Base-by-base conservation (phyloP, 2,113 vertebrate species). In the Chaetorhynchus papuensis region DNA sequence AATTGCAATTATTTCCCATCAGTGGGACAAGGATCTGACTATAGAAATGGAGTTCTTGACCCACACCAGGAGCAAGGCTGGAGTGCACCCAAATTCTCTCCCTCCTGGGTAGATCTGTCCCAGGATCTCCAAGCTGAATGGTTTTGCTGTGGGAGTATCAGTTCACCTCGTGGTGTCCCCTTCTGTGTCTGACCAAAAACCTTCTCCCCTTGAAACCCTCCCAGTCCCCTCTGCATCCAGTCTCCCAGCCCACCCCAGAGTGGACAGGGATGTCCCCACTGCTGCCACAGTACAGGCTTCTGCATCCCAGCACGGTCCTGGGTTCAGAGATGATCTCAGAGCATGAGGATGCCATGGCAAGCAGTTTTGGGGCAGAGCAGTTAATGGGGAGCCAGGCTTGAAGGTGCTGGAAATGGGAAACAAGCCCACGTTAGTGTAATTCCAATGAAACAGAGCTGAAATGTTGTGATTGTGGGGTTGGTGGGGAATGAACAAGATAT, bases 351-450 rank as follows among this genome's bases (percentile, higher is more conserved):
- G 33, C 57, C 42, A 0, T 31, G 5, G 6, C 6, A 27, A 9
- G 16, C 35, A 33, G 30, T 49, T 79, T 31, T 27, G 39, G 57
- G 35, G 24, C 68, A 77, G 42, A 59, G 49, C 49, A 42, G 20
- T 53, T 84, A 6, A 9, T 14, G 15, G 39, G 33, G 56, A 71
- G 22, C 69, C 52, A 37, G 42, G 50, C 33, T 35, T 56, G 72
- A 66, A 77, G 35, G 52, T 53, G 54, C 47, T 89, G 69, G 70
- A 56, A 87, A 23, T 1, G 0, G 26, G 53, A 60, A 33, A 54
- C 0, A 7, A 64, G 19, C 21, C 50, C 19, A n/a, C 2, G 0
- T 49, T 57, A 57, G 23, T 33, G 4, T 6, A 23, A 72, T 61
- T 86, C 24, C 13, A 41, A 0, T 64, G 23, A 89, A 90, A 53